These are phyloP conservation scores for Biston betularia DNA, from an alignment of 2,888 invertebrate species.

Conservation along the genomic window DNA sequence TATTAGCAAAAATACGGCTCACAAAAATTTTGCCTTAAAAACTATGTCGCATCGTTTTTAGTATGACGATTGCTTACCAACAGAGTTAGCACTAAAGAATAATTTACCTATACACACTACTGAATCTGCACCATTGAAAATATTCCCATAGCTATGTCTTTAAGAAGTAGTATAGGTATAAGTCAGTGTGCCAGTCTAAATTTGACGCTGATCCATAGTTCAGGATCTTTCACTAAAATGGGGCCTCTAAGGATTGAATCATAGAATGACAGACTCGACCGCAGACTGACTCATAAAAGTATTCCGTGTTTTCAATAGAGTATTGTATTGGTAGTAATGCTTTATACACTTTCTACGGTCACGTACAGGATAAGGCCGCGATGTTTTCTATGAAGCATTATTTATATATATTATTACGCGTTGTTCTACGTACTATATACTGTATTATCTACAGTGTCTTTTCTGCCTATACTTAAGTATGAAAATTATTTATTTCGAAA, in stretches of 20 bases:
- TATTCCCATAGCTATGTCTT: too few relatives aligned
- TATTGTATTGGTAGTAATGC: slow-evolving; percentile 45
- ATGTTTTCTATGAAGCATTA: slow-evolving; percentile 20
- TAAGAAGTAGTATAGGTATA: too few relatives aligned
- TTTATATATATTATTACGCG: not conserved
- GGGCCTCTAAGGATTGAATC: slow-evolving; percentile 57
- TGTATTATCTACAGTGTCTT: too few relatives aligned
- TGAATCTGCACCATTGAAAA: too few relatives aligned
- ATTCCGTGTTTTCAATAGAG: slow-evolving; percentile 38
- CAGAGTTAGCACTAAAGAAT: too few relatives aligned
- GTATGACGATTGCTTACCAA: too few relatives aligned
- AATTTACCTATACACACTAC: too few relatives aligned
- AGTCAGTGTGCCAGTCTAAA: slow-evolving; percentile 40
- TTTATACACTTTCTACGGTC: slow-evolving; percentile 57
- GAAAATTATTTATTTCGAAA: too few relatives aligned
- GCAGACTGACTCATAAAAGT: slow-evolving; percentile 58
- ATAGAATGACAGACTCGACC: slow-evolving; percentile 54
- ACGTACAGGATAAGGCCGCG: slow-evolving; percentile 48
- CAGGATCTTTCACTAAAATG: slow-evolving; percentile 55
- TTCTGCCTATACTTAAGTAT: too few relatives aligned
- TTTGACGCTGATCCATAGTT: slow-evolving; percentile 50
- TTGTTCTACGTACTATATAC: slow-evolving; percentile 11
- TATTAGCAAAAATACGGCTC: too few relatives aligned
- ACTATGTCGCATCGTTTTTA: too few relatives aligned
- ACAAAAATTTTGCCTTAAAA: too few relatives aligned